phyloP scores from a whole-genome alignment of 2,888 invertebrate species.

The Drosophila putrida region DNA sequence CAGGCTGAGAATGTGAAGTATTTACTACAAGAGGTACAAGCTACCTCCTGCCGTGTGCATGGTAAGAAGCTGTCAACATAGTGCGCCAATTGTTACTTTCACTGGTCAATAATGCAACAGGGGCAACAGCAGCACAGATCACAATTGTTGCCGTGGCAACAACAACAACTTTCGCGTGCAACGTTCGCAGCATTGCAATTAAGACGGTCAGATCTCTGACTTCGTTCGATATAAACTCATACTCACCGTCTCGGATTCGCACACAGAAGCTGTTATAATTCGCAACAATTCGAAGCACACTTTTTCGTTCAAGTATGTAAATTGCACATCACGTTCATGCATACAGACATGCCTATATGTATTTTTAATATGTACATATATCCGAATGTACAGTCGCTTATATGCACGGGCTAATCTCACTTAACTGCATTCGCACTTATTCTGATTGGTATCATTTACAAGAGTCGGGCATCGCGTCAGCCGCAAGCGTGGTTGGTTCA shows the following conservation, averaged over 20 bases:
- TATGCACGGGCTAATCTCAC: constrained; percentile 52
- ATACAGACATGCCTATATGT: background rate
- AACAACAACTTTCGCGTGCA: constrained; percentile 60
- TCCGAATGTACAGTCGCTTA: background rate
- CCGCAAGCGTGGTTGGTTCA: constrained; percentile 27
- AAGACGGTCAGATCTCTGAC: constrained; percentile 53
- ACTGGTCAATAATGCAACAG: constrained; percentile 70
- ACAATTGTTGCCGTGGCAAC: constrained; percentile 33
- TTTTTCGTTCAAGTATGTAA: constrained; percentile 64
- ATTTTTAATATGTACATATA: background rate
- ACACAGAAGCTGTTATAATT: constrained; percentile 51
- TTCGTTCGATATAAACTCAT: background rate
- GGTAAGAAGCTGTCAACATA: constrained; percentile 45
- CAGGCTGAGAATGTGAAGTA: constrained; percentile 47
- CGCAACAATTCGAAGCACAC: constrained; percentile 57
- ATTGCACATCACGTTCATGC: constrained; percentile 40
- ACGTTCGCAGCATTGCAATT: constrained; percentile 65
- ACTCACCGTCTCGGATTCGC: constrained; percentile 6
- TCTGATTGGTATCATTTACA: constrained; percentile 77
- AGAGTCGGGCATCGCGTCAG: constrained; percentile 26
- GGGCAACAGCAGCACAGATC: constrained; percentile 34
- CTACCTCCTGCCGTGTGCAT: background rate
- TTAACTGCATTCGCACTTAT: constrained; percentile 74
- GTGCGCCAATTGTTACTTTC: constrained; percentile 72
- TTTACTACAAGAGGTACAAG: background rate